Conservation (phyloP, 2,888 invertebrate genomes). For the Gasteruption jaculator region DNA sequence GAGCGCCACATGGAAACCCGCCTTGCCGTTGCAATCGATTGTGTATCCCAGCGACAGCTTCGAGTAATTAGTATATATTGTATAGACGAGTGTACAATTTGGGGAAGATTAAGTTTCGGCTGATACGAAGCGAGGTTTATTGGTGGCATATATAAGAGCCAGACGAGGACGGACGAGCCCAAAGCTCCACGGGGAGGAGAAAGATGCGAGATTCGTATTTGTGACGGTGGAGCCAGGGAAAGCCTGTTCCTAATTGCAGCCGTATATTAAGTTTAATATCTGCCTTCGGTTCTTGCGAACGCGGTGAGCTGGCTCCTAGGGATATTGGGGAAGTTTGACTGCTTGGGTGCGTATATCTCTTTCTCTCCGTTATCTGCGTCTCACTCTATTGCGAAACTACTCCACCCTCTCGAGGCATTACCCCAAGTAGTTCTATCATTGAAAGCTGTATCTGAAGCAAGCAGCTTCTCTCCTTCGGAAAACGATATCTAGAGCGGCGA, state of each 20-base stretch:
- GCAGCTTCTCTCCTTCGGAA: conserved; percentile 21
- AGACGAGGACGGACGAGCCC: too few relatives aligned
- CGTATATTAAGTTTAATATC: conserved; percentile 49
- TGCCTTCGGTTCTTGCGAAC: conserved; percentile 35
- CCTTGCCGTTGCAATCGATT: too few relatives aligned
- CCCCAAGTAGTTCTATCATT: conserved; percentile 4
- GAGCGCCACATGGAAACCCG: too few relatives aligned
- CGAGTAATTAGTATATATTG: too few relatives aligned
- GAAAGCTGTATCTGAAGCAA: conserved; percentile 9
- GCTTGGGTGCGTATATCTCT: conserved; percentile 24
- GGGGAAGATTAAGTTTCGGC: too few relatives aligned
- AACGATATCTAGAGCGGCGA: conserved; percentile 39
- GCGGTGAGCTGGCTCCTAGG: conserved; percentile 21
- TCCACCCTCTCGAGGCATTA: conserved; percentile 13
- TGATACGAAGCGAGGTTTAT: too few relatives aligned
- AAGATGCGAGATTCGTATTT: conserved; percentile 27
- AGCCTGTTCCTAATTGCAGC: conserved; percentile 47
- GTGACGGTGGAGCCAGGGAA: too few relatives aligned
- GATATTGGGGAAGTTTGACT: conserved; percentile 43
- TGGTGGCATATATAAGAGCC: too few relatives aligned
- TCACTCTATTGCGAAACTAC: conserved; percentile 7
- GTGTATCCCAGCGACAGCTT: too few relatives aligned
- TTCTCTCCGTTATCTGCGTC: conserved; percentile 6
- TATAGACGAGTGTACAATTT: too few relatives aligned
- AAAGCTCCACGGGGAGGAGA: conserved; percentile 15